Conservation (phyloP, 2,113 vertebrate species). For the Pachycephala philippinensis region DNA sequence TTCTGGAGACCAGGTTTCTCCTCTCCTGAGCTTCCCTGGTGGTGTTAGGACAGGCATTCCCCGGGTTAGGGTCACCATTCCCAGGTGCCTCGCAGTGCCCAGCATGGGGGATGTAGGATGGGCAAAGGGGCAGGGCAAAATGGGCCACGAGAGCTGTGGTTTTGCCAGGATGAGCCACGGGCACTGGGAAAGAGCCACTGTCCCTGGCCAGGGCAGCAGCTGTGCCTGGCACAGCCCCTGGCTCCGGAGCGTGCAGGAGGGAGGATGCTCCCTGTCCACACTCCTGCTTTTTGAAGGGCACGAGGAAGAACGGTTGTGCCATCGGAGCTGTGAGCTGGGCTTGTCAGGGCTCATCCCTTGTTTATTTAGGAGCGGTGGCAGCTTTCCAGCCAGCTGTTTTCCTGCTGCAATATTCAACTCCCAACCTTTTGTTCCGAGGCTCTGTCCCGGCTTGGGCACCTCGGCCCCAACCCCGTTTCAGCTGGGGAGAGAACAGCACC, state of each 20-base stretch:
- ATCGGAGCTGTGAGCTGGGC: not conserved
- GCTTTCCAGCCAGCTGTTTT: conserved; percentile 26
- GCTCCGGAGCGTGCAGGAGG: not conserved
- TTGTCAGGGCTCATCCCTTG: not conserved
- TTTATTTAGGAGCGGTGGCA: not conserved
- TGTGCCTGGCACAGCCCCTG: not conserved
- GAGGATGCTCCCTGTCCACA: not conserved
- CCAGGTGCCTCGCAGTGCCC: accelerated
- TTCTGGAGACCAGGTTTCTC: not conserved
- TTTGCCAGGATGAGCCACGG: not conserved
- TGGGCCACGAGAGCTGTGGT: not conserved
- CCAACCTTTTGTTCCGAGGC: conserved; percentile 8
- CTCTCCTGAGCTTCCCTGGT: not conserved
- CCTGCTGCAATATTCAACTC: not conserved
- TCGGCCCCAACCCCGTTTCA: not conserved
- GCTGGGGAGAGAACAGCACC: accelerated
- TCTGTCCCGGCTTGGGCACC: not conserved
- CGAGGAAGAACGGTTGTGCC: not conserved
- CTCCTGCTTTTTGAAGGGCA: not conserved
- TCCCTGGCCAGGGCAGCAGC: not conserved
- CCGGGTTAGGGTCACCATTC: not conserved
- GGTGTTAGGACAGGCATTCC: not conserved
- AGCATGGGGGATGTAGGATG: accelerated
- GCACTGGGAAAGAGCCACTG: accelerated
- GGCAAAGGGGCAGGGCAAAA: no score